These are phyloP conservation scores for Drosophila neonasuta DNA, from an alignment of 2,888 invertebrate species.

Conservation along the genomic window DNA sequence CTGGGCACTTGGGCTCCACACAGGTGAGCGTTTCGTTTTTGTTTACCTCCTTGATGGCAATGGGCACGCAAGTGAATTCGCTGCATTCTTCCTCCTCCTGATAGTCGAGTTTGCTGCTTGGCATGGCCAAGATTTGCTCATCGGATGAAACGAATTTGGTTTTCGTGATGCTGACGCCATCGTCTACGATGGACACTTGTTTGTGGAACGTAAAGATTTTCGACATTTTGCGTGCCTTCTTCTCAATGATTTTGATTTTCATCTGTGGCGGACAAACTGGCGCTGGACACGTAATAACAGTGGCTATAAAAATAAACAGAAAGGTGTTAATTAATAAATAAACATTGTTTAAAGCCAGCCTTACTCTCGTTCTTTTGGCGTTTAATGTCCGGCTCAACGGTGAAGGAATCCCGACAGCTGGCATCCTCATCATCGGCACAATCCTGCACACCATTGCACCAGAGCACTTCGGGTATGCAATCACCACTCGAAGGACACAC, in stretches of 20 bases:
- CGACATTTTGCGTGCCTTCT: conserved; percentile 81
- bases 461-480: conserved; percentile 87
- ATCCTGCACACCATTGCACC: conserved; percentile 92
- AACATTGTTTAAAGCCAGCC: conserved; percentile 16
- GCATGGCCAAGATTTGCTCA: conserved; percentile 73
- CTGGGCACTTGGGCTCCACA: conserved; percentile 84
- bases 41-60: conserved; percentile 62
- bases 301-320: conserved; percentile 29
- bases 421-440: conserved; percentile 91
- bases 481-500: conserved; percentile 89
- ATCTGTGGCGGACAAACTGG: conserved; percentile 84
- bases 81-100: conserved; percentile 76
- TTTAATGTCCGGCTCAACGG: conserved; percentile 65
- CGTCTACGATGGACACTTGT: conserved; percentile 71
- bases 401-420: conserved; percentile 83
- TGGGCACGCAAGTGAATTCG: conserved; percentile 81
- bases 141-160: conserved; percentile 73
- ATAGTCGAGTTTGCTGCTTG: conserved; percentile 61
- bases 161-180: conserved; percentile 74
- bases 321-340: neutral
- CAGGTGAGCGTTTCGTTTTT: conserved; percentile 75
- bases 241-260: conserved; percentile 82
- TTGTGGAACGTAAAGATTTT: conserved; percentile 82
- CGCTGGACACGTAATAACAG: conserved; percentile 81
- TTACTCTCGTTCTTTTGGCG: conserved; percentile 72